Evolutionary conservation across 1,140 invertebrate genomes (phyloP).

Genomic region (Drosophila kepulauana): DNA sequence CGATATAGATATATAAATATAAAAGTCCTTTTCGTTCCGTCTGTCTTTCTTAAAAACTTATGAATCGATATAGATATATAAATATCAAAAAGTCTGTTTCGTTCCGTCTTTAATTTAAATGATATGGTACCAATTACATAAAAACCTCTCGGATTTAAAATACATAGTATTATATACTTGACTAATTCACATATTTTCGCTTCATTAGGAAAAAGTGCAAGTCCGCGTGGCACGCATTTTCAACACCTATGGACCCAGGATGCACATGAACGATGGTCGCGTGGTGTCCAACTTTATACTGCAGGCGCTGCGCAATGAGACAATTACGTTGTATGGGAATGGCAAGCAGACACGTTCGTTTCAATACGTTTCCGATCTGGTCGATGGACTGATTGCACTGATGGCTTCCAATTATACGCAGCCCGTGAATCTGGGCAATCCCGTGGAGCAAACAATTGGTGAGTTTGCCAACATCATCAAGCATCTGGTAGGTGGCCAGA

Average conservation of each 20-base stretch:
- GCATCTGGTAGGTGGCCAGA: conserved; percentile 93
- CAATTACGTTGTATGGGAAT: conserved; percentile 98
- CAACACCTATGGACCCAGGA: conserved; percentile 99
- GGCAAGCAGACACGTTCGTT: conserved; percentile 99
- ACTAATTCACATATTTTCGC: neutral
- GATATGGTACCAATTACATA: too few species aligned
- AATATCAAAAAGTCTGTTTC: too few species aligned
- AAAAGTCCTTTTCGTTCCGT: too few species aligned
- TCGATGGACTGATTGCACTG: conserved; percentile 96
- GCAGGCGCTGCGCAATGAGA: conserved; percentile 97
- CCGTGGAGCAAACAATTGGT: conserved; percentile 98
- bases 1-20: too few species aligned
- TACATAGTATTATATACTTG: conserved; percentile 25
- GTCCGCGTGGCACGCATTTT: conserved; percentile 99
- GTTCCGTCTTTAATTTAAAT: too few species aligned
- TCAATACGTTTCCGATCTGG: conserved; percentile 98
- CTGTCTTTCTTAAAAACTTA: too few species aligned
- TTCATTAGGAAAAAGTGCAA: conserved; percentile 92
- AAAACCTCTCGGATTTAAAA: neutral
- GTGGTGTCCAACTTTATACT: conserved; percentile 99
- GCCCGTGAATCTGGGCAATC: conserved; percentile 99
- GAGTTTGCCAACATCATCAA: conserved; percentile 98
- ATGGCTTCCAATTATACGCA: conserved; percentile 98
- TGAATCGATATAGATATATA: too few species aligned
- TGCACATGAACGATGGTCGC: conserved; percentile 99